These are phyloP conservation scores for Leptinotarsa haldemani DNA, from an alignment of 2,888 invertebrate genomes.

Conservation along the genomic window DNA sequence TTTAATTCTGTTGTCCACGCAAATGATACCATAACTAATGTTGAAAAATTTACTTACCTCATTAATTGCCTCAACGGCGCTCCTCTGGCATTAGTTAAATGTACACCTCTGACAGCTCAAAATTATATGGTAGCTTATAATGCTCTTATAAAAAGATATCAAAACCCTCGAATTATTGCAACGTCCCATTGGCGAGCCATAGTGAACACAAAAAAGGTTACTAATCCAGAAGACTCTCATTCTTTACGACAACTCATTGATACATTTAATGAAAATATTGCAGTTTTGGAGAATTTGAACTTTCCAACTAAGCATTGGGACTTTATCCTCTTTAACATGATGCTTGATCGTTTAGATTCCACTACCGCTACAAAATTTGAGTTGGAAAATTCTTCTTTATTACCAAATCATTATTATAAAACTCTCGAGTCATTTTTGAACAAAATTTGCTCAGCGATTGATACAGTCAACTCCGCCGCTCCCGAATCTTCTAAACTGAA, in stretches of 20 bases:
- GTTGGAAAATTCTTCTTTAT: conserved; percentile 2
- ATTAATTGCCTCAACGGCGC: not conserved
- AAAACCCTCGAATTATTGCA: not conserved
- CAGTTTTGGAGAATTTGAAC: not conserved
- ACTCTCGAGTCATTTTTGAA: conserved; percentile 5
- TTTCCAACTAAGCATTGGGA: conserved; percentile 2
- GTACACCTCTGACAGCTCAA: not conserved
- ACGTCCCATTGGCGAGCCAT: conserved; percentile 1
- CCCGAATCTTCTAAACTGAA: not conserved
- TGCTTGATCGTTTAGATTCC: not conserved
- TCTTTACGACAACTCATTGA: not conserved
- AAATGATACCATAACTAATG: not conserved
- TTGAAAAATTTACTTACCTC: not conserved
- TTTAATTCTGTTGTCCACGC: not conserved
- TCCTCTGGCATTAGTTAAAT: not conserved
- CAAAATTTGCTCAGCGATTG: not conserved
- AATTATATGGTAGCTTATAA: not conserved
- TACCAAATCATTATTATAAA: not conserved
- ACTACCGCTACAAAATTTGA: conserved; percentile 1
- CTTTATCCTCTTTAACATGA: not conserved
- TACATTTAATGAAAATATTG: not conserved
- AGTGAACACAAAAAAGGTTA: conserved; percentile 1
- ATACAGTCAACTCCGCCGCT: not conserved
- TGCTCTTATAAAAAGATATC: not conserved
- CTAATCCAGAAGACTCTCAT: not conserved